phyloP scores from a whole-genome alignment of 1,140 invertebrate species.

The Trichonephila clavipes region DNA sequence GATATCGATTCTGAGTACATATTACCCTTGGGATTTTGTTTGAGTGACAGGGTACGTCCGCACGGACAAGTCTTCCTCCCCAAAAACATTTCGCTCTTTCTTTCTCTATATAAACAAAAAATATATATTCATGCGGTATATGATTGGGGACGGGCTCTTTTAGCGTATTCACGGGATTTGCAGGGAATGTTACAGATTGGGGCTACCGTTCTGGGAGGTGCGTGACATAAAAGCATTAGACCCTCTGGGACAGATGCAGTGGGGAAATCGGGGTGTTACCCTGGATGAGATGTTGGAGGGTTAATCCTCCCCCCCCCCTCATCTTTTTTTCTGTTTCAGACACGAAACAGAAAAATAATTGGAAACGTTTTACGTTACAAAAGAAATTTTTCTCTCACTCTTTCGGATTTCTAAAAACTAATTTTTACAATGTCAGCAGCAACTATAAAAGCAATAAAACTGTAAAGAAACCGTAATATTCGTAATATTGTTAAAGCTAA shows the following conservation, averaged over 20 bases:
- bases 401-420: too few species aligned
- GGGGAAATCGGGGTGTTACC: not conserved
- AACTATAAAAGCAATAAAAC: too few species aligned
- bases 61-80: not conserved
- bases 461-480: too few species aligned
- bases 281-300: too few species aligned
- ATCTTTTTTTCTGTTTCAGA: too few species aligned
- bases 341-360: too few species aligned
- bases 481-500: too few species aligned
- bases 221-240: not conserved
- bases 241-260: not conserved
- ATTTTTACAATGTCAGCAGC: too few species aligned
- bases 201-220: not conserved
- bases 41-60: not conserved
- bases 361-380: too few species aligned
- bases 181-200: not conserved
- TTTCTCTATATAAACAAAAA: not conserved
- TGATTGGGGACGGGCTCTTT: not conserved
- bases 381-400: too few species aligned
- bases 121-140: not conserved
- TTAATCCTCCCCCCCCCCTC: too few species aligned
- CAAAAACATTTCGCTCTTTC: not conserved
- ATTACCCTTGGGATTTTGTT: not conserved
- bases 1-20: not conserved
- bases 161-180: conserved; percentile 4